A percentile compares a stretch with the other conserved stretches of the same genome.
Conservation (phyloP, 2,797 vertebrate species). For the Vespertilio murinus region DNA sequence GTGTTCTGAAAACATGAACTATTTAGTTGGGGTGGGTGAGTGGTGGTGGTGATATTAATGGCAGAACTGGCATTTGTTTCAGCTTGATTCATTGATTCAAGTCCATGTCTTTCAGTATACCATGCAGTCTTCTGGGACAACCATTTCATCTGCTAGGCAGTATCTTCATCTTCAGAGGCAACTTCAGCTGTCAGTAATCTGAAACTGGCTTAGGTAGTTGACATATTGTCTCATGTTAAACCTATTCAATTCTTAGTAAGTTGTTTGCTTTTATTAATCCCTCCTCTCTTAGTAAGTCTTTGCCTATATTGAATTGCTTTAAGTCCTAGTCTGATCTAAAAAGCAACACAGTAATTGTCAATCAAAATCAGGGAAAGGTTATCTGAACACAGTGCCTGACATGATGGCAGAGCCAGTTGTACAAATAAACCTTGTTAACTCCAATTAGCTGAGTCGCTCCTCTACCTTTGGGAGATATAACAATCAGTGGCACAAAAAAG, state of each 20-base stretch:
- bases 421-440: neutral
- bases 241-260: neutral
- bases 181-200: neutral
- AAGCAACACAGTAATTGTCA: neutral
- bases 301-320: neutral
- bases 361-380: neutral
- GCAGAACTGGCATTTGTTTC: neutral
- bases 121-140: neutral
- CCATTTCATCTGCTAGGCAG: neutral
- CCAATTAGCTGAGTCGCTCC: neutral
- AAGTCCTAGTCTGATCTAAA: neutral
- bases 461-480: neutral
- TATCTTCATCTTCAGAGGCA: neutral
- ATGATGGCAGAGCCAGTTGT: neutral
- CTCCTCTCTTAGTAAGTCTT: neutral
- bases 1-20: neutral
- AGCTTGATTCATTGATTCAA: conserved; percentile 1
- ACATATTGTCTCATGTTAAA: neutral
- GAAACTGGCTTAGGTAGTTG: neutral
- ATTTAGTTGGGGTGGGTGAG: neutral
- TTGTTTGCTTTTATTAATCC: neutral
- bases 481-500: neutral
- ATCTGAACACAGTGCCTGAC: neutral
- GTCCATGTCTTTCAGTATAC: neutral
- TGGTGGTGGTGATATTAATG: neutral